Conservation (phyloP, 2,888 invertebrate genomes). For the Lissonota sp. region DNA sequence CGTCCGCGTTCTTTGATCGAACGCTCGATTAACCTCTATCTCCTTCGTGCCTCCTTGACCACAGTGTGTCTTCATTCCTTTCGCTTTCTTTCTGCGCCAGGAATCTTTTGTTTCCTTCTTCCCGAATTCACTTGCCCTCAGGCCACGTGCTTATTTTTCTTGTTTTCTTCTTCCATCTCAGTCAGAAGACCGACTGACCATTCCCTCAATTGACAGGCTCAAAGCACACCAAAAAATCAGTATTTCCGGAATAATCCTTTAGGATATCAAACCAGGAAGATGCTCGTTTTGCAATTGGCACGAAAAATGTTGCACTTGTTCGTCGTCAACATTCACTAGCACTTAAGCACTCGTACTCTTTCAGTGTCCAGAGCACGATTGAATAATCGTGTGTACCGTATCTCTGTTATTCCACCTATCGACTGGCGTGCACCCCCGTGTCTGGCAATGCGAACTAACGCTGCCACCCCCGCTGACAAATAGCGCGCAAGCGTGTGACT, state of each 20-base stretch:
- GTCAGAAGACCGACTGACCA: too few relatives aligned
- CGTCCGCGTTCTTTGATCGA: conserved; percentile 59
- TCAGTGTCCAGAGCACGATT: conserved; percentile 60
- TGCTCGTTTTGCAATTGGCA: background rate
- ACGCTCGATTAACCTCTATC: conserved; percentile 53
- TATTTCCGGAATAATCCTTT: background rate
- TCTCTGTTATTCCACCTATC: conserved; percentile 73
- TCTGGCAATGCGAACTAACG: conserved; percentile 68
- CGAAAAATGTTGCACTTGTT: too few relatives aligned
- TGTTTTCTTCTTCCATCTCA: conserved; percentile 4
- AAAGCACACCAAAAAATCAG: too few relatives aligned
- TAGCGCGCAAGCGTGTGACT: conserved; percentile 65
- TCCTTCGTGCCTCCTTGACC: conserved; percentile 38
- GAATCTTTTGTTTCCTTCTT: background rate
- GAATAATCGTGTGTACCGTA: conserved; percentile 71
- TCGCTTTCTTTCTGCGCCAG: conserved; percentile 4
- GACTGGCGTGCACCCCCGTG: conserved; percentile 79
- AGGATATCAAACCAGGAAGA: background rate
- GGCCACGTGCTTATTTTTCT: conserved; percentile 59
- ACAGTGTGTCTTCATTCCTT: conserved; percentile 36
- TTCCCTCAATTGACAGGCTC: too few relatives aligned
- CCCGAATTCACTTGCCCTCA: conserved; percentile 48
- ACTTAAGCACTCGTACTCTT: conserved; percentile 21
- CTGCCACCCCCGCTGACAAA: conserved; percentile 50
- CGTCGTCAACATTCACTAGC: background rate